Evolutionary conservation across 2,797 vertebrate species (phyloP).

Genomic region (Chelon labrosus): DNA sequence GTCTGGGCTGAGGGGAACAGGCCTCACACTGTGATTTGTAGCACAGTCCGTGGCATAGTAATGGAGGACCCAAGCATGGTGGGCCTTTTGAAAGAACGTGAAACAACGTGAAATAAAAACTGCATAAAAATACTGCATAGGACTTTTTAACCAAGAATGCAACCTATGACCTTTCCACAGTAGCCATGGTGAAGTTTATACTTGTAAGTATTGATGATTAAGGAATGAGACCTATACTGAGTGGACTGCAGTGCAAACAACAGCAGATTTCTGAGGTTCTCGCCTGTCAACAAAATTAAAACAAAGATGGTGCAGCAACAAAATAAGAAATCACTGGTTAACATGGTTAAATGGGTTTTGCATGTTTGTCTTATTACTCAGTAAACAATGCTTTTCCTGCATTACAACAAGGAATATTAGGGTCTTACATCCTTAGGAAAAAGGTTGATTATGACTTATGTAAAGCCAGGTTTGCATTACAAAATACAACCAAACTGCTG

Average conservation of each 20-base stretch:
- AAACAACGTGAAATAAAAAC: conserved; percentile 32
- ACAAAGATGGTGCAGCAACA: neutral
- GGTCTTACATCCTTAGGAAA: neutral
- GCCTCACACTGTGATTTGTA: conserved; percentile 56
- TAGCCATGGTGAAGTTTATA: conserved; percentile 7
- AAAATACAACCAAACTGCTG: neutral
- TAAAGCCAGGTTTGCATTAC: neutral
- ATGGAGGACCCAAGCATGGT: conserved; percentile 41
- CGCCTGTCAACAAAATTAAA: conserved; percentile 4
- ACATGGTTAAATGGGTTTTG: conserved; percentile 9
- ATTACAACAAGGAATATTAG: neutral
- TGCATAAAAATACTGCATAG: conserved; percentile 9
- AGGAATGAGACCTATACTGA: neutral
- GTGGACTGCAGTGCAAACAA: neutral
- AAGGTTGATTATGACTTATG: neutral
- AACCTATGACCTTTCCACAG: neutral
- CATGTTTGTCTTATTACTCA: neutral
- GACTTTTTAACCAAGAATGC: conserved; percentile 9
- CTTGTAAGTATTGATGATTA: neutral
- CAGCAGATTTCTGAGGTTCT: conserved; percentile 2
- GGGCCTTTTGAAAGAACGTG: conserved; percentile 27
- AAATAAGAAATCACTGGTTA: neutral
- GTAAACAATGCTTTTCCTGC: neutral
- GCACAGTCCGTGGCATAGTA: conserved; percentile 15
- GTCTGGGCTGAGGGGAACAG: conserved; percentile 57